Evolutionary conservation across 2,888 invertebrate species (phyloP).

Genomic region (Tetranychus truncatus): DNA sequence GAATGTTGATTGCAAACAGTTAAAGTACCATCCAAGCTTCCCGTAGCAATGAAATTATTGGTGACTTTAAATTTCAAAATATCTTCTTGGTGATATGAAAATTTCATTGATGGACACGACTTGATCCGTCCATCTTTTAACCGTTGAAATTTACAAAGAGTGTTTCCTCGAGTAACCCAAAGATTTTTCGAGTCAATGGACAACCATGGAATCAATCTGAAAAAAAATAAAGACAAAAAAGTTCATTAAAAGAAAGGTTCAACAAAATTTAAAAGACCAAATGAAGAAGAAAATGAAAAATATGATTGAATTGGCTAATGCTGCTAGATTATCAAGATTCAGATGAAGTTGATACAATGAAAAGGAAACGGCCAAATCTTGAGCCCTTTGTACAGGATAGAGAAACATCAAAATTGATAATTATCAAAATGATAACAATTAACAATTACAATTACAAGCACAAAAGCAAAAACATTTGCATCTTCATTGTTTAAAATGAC

Average conservation of each 20-base stretch:
- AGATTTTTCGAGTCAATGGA: conserved; percentile 37
- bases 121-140: conserved; percentile 6
- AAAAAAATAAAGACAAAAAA: no score
- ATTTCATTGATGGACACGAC: conserved; percentile 21
- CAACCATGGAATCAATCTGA: conserved; percentile 38
- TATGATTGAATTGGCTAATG: no score
- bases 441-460: background rate
- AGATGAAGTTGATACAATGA: no score
- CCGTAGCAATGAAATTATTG: conserved; percentile 26
- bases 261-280: no score
- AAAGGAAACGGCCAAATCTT: no score
- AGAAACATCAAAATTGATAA: background rate
- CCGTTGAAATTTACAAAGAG: conserved; percentile 28
- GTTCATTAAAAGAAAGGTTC: no score
- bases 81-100: conserved; percentile 29
- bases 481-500: no score
- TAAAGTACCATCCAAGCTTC: conserved; percentile 22
- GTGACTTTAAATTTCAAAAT: conserved; percentile 37
- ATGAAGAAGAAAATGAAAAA: no score
- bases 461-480: background rate
- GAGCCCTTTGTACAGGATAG: background rate
- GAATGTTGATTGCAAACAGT: conserved; percentile 32
- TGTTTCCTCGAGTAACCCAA: conserved; percentile 40
- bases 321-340: no score
- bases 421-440: background rate